Conservation (phyloP, 2,797 vertebrate genomes). For the Capromys pilorides region DNA sequence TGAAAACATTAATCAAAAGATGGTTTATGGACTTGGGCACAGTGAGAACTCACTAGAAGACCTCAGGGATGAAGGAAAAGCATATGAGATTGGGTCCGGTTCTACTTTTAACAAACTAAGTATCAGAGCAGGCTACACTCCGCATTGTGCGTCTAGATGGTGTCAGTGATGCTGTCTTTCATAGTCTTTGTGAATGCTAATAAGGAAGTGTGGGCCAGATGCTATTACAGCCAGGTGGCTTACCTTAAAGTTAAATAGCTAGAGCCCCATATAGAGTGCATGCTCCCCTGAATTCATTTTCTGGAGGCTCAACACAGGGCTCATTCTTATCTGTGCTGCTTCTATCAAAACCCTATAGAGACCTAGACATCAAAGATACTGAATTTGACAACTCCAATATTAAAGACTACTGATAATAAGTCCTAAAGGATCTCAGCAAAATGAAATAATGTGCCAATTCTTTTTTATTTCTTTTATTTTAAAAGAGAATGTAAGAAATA, state of each 20-base stretch:
- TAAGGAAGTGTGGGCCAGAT: not conserved
- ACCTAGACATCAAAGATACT: not conserved
- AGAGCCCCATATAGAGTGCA: not conserved
- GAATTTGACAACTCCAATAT: not conserved
- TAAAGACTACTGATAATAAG: not conserved
- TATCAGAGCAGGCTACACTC: not conserved
- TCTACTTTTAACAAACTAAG: slow-evolving; percentile 35
- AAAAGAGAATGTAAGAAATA: too few species aligned
- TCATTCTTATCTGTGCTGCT: not conserved
- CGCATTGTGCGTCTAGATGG: not conserved
- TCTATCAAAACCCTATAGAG: not conserved
- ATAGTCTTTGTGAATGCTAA: slow-evolving; percentile 9
- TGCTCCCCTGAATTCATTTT: not conserved
- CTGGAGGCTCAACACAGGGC: not conserved
- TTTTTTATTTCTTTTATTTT: too few species aligned
- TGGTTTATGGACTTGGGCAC: not conserved
- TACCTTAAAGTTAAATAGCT: not conserved
- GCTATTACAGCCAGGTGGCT: not conserved
- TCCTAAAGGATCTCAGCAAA: not conserved
- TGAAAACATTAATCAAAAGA: slow-evolving; percentile 17
- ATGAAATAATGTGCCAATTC: slow-evolving; percentile 12
- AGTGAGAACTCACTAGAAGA: not conserved
- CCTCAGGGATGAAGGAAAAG: not conserved
- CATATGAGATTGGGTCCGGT: not conserved
- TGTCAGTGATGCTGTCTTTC: not conserved